phyloP scores from a whole-genome alignment of 2,888 invertebrate species.

The Megastigmus dorsalis region DNA sequence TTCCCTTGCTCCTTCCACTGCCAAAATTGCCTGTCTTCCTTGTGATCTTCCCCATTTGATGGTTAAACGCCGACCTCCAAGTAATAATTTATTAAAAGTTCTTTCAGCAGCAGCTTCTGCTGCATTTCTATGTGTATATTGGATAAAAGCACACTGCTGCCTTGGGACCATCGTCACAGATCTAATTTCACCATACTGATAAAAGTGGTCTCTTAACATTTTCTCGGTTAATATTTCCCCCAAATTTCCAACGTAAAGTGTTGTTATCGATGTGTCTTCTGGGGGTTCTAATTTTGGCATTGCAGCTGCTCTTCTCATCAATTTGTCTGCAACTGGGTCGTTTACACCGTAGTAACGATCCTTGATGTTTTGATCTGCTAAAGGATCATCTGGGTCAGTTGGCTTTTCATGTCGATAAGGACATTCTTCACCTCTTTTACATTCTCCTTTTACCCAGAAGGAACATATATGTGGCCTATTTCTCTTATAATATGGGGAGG shows the following conservation, averaged over 20 bases:
- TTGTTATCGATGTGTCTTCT: constrained; percentile 96
- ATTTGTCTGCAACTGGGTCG: constrained; percentile 96
- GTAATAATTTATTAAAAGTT: constrained; percentile 93
- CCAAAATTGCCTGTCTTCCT: constrained; percentile 79
- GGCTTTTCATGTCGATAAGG: constrained; percentile 97
- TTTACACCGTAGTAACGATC: constrained; percentile 96
- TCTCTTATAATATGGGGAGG: constrained; percentile 95
- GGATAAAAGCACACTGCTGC: constrained; percentile 97
- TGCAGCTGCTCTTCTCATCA: constrained; percentile 91
- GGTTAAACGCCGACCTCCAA: constrained; percentile 91
- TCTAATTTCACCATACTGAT: constrained; percentile 98
- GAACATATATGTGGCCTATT: constrained; percentile 97
- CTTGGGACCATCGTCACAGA: constrained; percentile 93
- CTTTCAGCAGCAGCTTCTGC: constrained; percentile 96
- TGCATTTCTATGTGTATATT: constrained; percentile 92
- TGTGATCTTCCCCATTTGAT: constrained; percentile 99
- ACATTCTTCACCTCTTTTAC: constrained; percentile 96
- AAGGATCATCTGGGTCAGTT: constrained; percentile 96
- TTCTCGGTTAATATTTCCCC: constrained; percentile 92
- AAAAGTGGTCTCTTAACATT: constrained; percentile 96
- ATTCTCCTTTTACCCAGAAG: constrained; percentile 99
- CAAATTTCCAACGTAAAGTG: constrained; percentile 96
- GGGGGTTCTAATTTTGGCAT: constrained; percentile 97
- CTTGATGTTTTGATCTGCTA: constrained; percentile 96
- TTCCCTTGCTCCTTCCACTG: constrained; percentile 76